Evolutionary conservation across 2,888 invertebrate species (phyloP).

Genomic region (Hirtodrosophila duncani): DNA sequence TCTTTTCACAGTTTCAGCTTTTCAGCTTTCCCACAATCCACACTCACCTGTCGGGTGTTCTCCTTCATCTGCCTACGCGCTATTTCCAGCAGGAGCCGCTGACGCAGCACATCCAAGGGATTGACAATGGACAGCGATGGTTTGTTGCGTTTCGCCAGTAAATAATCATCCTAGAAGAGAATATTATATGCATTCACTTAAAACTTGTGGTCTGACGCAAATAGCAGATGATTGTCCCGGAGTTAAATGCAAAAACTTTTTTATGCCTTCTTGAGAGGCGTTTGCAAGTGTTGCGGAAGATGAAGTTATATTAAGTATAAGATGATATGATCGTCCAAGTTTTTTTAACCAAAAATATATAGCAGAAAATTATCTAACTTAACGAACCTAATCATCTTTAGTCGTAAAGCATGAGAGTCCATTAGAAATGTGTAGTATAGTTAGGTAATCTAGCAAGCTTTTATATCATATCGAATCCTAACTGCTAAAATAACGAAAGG

Average conservation of each 20-base stretch:
- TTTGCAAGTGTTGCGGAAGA: too few relatives aligned
- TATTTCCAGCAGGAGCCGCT: constrained; percentile 88
- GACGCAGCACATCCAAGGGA: constrained; percentile 90
- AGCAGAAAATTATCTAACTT: too few relatives aligned
- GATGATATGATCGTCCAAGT: too few relatives aligned
- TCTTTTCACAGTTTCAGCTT: too few relatives aligned
- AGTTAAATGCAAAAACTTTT: constrained; percentile 48
- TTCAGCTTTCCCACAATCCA: neutral
- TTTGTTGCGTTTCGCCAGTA: constrained; percentile 82
- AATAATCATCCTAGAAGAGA: constrained; percentile 75
- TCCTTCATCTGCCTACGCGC: constrained; percentile 90
- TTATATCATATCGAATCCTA: too few relatives aligned
- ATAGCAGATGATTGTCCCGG: constrained; percentile 23
- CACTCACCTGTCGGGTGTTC: constrained; percentile 82
- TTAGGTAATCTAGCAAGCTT: too few relatives aligned
- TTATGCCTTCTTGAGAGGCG: neutral
- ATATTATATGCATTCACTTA: constrained; percentile 27
- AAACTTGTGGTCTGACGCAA: constrained; percentile 28
- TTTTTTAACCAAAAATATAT: too few relatives aligned
- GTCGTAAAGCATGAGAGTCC: too few relatives aligned
- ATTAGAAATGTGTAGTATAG: too few relatives aligned
- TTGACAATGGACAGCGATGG: constrained; percentile 91
- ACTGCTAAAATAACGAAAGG: too few relatives aligned
- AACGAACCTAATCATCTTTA: too few relatives aligned
- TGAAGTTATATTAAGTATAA: too few relatives aligned